A percentile compares a stretch with the other conserved stretches of the same genome.
Evolutionary conservation across 2,113 vertebrate genomes (phyloP).

Genomic region (Varanus komodoensis): DNA sequence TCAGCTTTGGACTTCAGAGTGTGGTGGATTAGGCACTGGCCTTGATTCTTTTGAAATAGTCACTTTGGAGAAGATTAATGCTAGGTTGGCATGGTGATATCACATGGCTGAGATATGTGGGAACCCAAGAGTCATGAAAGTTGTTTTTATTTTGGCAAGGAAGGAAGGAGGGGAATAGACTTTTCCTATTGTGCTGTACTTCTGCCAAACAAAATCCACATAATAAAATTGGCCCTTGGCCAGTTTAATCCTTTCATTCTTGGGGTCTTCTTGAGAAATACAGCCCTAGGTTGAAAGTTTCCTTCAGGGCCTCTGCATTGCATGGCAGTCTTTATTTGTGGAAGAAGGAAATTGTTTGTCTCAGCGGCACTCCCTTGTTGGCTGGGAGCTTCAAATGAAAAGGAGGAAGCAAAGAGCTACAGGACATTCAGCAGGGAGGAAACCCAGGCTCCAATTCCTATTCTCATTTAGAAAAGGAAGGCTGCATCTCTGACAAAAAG

Average conservation of each 20-base stretch:
- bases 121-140: background rate
- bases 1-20: background rate
- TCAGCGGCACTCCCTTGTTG: background rate
- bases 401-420: background rate
- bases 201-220: constrained; percentile 16
- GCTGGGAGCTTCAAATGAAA: constrained; percentile 3
- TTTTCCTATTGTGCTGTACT: background rate
- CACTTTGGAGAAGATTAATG: constrained; percentile 15
- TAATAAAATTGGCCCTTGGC: background rate
- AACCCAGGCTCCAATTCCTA: background rate
- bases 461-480: background rate
- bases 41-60: background rate
- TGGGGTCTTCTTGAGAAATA: background rate
- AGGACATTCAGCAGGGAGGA: background rate
- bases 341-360: constrained; percentile 28
- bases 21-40: background rate
- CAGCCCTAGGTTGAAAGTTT: constrained; percentile 25
- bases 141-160: background rate
- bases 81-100: constrained; percentile 23
- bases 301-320: constrained; percentile 8
- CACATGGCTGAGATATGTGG: background rate
- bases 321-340: constrained; percentile 22
- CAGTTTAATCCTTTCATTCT: constrained; percentile 21
- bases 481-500: background rate
- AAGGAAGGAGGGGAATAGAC: background rate